A percentile compares a stretch with the other conserved stretches of the same genome.
phyloP scores from a whole-genome alignment of 2,113 vertebrate genomes.

The Lophotis ruficrista region DNA sequence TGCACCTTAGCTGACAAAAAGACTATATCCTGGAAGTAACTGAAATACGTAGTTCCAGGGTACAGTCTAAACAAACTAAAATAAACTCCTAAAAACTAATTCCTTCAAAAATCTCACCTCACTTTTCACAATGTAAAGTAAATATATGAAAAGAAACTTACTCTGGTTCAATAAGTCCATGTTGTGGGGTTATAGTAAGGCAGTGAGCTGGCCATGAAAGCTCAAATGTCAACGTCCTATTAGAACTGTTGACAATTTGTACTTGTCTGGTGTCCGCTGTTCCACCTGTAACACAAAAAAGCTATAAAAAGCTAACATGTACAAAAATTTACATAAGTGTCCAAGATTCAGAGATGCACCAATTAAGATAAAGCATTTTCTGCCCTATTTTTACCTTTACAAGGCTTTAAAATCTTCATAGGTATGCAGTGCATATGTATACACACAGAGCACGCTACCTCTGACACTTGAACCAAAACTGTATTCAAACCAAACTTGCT shows the following conservation, averaged over 20 bases:
- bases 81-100: neutral
- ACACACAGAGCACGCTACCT: neutral
- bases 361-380: neutral
- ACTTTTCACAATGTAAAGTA: neutral
- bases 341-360: neutral
- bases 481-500: neutral
- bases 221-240: constrained; percentile 84
- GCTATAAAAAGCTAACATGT: neutral
- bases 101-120: neutral
- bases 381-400: neutral
- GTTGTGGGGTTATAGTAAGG: constrained; percentile 92
- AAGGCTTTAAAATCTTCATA: neutral
- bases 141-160: constrained; percentile 66
- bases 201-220: constrained; percentile 96
- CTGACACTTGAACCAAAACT: neutral
- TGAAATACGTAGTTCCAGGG: neutral
- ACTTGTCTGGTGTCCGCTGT: constrained; percentile 75
- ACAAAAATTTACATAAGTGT: neutral
- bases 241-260: constrained; percentile 82
- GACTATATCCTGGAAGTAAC: neutral
- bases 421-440: neutral
- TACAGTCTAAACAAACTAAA: neutral
- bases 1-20: neutral
- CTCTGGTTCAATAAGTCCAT: constrained; percentile 86
- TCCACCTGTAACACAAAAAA: constrained; percentile 73